Percentiles rank a stretch among this genome's conserved stretches.
These are phyloP conservation scores for Prorops nasuta DNA, from an alignment of 1,140 invertebrate species.

Conservation along the genomic window DNA sequence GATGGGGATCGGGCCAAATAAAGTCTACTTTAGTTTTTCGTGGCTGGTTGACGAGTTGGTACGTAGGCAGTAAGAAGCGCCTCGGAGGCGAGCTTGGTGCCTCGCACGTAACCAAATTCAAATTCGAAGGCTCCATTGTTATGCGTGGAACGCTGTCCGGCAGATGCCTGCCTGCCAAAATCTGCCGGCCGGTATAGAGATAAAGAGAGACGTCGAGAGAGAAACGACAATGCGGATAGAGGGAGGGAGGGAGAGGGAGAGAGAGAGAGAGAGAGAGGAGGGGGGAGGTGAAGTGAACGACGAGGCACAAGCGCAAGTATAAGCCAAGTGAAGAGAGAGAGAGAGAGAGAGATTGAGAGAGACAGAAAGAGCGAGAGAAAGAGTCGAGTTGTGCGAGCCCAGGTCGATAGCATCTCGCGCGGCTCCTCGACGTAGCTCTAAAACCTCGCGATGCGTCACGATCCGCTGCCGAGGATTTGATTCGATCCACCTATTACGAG, in stretches of 20 bases:
- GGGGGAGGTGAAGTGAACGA: background rate
- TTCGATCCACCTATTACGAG: slow-evolving; percentile 18
- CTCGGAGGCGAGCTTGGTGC: too few species aligned
- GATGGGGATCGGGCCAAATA: slow-evolving; percentile 17
- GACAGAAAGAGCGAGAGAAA: too few species aligned
- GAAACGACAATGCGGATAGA: background rate
- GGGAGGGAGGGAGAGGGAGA: background rate
- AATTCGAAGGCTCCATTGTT: slow-evolving; percentile 37
- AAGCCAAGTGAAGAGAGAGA: too few species aligned
- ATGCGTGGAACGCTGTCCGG: slow-evolving; percentile 28
- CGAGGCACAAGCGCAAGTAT: too few species aligned
- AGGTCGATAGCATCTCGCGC: too few species aligned
- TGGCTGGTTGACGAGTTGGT: background rate
- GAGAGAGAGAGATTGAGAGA: too few species aligned
- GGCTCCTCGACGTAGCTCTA: slow-evolving; percentile 4
- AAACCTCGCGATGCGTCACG: slow-evolving; percentile 25
- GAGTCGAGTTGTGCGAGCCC: too few species aligned
- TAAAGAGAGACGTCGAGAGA: slow-evolving; percentile 1
- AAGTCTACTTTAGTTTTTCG: slow-evolving; percentile 24
- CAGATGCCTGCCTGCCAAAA: slow-evolving; percentile 36
- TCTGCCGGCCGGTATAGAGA: too few species aligned
- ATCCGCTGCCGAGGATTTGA: slow-evolving; percentile 15
- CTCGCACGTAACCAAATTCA: slow-evolving; percentile 36
- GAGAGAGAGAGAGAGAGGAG: background rate
- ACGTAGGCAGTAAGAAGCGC: slow-evolving; percentile 9